Percentiles rank a stretch among this genome's conserved stretches.
Evolutionary conservation across 1,140 invertebrate genomes (phyloP).

Genomic region (Apocrypta bakeri): DNA sequence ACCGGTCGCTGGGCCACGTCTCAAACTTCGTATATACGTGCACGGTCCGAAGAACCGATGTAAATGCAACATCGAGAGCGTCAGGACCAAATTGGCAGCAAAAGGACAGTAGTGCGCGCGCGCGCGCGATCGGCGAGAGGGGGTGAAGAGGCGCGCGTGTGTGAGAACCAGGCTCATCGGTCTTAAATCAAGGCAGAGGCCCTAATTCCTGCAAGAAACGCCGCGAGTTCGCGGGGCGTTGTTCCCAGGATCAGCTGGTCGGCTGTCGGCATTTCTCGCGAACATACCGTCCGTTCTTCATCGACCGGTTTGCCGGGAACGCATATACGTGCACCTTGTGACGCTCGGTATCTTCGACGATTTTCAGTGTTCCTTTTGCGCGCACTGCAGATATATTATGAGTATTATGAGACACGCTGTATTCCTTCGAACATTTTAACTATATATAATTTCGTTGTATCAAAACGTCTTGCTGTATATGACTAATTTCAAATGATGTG

Average conservation of each 20-base stretch:
- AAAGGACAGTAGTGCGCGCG: too few species aligned
- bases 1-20: constrained; percentile 66
- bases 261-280: constrained; percentile 71
- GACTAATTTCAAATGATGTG: too few species aligned
- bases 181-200: constrained; percentile 70
- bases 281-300: constrained; percentile 67
- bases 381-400: too few species aligned
- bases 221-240: constrained; percentile 62
- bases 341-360: not conserved
- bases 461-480: too few species aligned
- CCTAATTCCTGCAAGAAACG: constrained; percentile 72
- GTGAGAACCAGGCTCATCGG: constrained; percentile 69
- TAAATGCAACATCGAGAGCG: constrained; percentile 56
- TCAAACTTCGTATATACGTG: constrained; percentile 59
- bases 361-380: not conserved
- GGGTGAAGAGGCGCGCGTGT: constrained; percentile 49
- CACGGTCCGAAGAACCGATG: constrained; percentile 58
- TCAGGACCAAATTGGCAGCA: constrained; percentile 63
- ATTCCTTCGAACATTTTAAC: too few species aligned
- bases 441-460: too few species aligned
- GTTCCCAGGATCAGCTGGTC: constrained; percentile 74
- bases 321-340: not conserved
- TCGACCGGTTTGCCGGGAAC: constrained; percentile 63
- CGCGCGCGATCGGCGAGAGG: not conserved
- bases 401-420: too few species aligned